These are phyloP conservation scores for Morelia viridis DNA, from an alignment of 2,797 vertebrate genomes.

Conservation along the genomic window DNA sequence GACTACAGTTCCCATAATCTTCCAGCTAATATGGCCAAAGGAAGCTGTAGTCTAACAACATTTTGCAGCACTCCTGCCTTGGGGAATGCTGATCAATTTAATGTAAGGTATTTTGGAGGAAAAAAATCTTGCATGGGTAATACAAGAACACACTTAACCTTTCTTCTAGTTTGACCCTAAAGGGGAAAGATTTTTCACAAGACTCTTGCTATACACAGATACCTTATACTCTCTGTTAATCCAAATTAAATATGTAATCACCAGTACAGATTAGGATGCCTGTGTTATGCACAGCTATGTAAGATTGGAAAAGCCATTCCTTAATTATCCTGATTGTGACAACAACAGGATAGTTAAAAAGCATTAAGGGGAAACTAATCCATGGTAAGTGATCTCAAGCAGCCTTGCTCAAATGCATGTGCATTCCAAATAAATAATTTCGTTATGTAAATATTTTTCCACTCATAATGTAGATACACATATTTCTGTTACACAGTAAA, in stretches of 20 bases:
- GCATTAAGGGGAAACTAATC: constrained; percentile 15
- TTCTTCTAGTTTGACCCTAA: not conserved
- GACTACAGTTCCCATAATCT: not conserved
- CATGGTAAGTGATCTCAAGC: constrained; percentile 13
- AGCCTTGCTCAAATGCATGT: not conserved
- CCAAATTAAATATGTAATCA: constrained; percentile 14
- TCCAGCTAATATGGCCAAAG: not conserved
- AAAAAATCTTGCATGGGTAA: not conserved
- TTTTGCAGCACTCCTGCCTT: not conserved
- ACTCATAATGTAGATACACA: not conserved
- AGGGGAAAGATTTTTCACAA: not conserved
- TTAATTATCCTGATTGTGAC: constrained; percentile 8
- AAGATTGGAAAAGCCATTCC: not conserved
- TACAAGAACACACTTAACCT: not conserved
- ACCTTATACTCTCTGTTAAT: not conserved
- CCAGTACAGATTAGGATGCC: not conserved
- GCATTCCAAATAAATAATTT: not conserved
- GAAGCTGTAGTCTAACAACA: not conserved
- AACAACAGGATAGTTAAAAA: constrained; percentile 18
- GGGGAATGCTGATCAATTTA: not conserved
- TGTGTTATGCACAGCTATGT: not conserved
- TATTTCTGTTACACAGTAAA: not conserved
- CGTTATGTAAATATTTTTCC: not conserved
- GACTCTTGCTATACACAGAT: not conserved
- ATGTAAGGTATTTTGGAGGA: not conserved